Evolutionary conservation across 1,140 invertebrate species (phyloP).

Genomic region (Sinonovacula constricta): DNA sequence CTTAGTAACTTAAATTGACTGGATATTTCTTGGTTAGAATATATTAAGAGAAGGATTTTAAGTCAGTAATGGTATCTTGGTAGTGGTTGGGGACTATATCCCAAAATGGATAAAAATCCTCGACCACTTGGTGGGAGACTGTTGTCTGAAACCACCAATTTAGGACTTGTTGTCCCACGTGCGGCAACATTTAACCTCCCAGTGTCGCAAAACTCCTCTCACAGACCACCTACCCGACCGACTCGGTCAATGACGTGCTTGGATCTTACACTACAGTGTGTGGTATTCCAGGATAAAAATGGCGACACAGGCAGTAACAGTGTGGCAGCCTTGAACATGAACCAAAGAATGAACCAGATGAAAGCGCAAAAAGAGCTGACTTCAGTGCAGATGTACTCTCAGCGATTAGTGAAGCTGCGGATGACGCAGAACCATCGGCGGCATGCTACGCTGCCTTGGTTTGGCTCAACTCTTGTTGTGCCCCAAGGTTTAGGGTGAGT

Average conservation of each 20-base stretch:
- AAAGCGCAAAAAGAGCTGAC: constrained; percentile 40
- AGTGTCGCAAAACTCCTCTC: not conserved
- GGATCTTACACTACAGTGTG: constrained; percentile 50
- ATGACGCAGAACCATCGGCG: constrained; percentile 33
- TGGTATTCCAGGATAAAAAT: constrained; percentile 47
- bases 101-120: too few relatives aligned
- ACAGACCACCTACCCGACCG: not conserved
- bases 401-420: constrained; percentile 39
- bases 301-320: constrained; percentile 21
- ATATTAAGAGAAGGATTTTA: too few relatives aligned
- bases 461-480: constrained; percentile 34
- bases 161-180: not conserved
- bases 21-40: too few relatives aligned
- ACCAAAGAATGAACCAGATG: constrained; percentile 40
- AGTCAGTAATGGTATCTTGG: too few relatives aligned
- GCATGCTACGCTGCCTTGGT: constrained; percentile 29
- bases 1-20: too few relatives aligned
- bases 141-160: too few relatives aligned
- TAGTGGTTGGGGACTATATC: too few relatives aligned
- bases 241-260: constrained; percentile 36
- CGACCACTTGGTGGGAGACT: too few relatives aligned
- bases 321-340: constrained; percentile 40
- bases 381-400: constrained; percentile 51
- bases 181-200: constrained; percentile 4
- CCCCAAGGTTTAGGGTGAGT: constrained; percentile 48